Percentiles rank a stretch among this genome's conserved stretches.
These are phyloP conservation scores for Plectropomus leopardus DNA, from an alignment of 2,113 vertebrate genomes.

Conservation along the genomic window DNA sequence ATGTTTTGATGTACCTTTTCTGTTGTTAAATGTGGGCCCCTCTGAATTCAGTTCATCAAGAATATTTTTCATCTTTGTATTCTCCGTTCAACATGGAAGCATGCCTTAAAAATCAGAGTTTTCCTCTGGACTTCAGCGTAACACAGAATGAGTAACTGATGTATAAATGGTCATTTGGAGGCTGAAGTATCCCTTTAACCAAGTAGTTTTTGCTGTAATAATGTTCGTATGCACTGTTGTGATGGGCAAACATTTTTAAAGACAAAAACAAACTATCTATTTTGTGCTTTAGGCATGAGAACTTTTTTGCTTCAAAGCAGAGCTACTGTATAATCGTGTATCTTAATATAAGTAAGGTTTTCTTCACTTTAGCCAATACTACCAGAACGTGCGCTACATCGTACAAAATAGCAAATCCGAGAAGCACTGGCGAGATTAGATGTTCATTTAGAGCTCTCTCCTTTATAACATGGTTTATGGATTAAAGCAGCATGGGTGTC, in stretches of 20 bases:
- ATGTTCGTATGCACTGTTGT: background rate
- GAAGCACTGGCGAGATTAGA: conserved; percentile 67
- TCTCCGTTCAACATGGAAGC: no score
- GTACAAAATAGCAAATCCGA: conserved; percentile 29
- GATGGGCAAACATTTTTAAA: background rate
- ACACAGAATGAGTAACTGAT: no score
- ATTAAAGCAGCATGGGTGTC: conserved; percentile 73
- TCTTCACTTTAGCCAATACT: background rate
- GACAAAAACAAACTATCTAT: background rate
- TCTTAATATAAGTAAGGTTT: background rate
- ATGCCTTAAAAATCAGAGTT: no score
- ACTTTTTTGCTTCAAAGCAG: background rate
- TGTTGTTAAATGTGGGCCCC: no score
- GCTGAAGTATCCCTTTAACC: background rate
- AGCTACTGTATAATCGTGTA: background rate
- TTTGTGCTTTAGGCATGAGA: no score
- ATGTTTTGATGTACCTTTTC: no score
- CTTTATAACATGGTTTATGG: conserved; percentile 67
- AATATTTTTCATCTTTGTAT: no score
- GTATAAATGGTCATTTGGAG: no score
- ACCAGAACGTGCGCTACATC: background rate
- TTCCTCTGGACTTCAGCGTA: no score
- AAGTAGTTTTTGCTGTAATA: no score
- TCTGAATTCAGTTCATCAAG: no score
- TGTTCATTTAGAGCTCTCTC: conserved; percentile 70